These are phyloP conservation scores for Aspiorhynchus laticeps DNA, from an alignment of 2,113 vertebrate species.

Conservation along the genomic window DNA sequence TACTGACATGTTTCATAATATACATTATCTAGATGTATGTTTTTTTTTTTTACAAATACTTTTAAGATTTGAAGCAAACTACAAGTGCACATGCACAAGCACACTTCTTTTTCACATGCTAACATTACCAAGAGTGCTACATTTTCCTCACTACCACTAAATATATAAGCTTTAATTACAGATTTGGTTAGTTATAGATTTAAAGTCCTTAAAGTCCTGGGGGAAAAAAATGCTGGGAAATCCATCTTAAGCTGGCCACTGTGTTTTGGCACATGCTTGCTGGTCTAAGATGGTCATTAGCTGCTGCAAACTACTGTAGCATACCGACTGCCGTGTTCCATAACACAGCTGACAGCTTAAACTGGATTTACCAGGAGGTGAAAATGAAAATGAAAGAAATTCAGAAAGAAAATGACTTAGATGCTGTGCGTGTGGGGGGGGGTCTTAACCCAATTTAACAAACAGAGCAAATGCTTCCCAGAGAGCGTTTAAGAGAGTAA, in stretches of 20 bases:
- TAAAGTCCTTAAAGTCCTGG: not conserved
- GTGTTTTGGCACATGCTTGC: not conserved
- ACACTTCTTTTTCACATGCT: not conserved
- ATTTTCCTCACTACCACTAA: not conserved
- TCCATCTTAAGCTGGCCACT: not conserved
- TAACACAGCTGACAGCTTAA: not conserved
- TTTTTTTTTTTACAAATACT: too few relatives aligned
- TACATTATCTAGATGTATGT: too few relatives aligned
- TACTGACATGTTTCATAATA: too few relatives aligned
- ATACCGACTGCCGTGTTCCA: not conserved
- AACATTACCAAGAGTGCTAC: not conserved
- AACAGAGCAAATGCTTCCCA: not conserved
- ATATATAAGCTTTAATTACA: not conserved
- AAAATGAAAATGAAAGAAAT: not conserved
- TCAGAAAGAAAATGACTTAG: not conserved
- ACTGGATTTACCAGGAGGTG: not conserved
- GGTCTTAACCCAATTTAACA: not conserved
- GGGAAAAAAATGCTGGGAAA: not conserved
- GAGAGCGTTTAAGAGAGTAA: conserved; percentile 3
- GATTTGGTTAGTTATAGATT: not conserved
- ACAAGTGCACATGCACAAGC: too few relatives aligned
- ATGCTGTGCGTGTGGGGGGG: not conserved
- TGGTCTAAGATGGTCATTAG: not conserved
- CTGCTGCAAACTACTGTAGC: not conserved
- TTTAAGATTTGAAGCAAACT: too few relatives aligned